Base-by-base conservation (phyloP, 1,140 invertebrate species). In the Drosophila navojoa region DNA sequence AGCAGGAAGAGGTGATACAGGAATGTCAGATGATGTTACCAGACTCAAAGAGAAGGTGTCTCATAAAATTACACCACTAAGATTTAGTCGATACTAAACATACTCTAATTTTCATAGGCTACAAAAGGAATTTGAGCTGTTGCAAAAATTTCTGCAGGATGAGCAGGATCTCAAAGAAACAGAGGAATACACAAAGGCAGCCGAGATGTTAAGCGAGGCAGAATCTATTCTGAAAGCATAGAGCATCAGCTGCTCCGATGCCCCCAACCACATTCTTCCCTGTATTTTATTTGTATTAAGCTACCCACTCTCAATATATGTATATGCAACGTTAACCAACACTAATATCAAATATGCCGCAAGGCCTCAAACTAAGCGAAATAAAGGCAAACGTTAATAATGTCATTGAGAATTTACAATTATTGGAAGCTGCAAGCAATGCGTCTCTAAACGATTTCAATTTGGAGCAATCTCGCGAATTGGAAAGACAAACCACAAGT, bases 1-100 rank as follows among this genome's bases (percentile, higher is more conserved):
- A 98, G 90, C 97, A 98, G 92, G 95, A 97, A 87, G 96, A 97
- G 92, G 96, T 98, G 3, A 93, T 98, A 32, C 95, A 96, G 81
- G 97, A 98, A 91, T 96, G 95, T 22, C 92, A 96, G 62, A 97
- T 97, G 96, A 98, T 98, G 96, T 94, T 98, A 47, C 96, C 97
- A 1, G 97, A 98, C 89, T 96, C 96, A 84, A 96, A 97, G 81
- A 94, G 96, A 71, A 92, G 94, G 94, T 94, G 64, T 40, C 11
- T 64, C 15, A 6, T 62, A 9, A 32, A 35, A 40, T 29, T 6
- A 32, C 10, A 53, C n/a, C 9, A 1, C 5, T 35, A 7, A 22
- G 4, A 16, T 4, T 10, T 5, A 15, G 7, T 10, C 3, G 1
- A 9, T 44, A 35, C 10, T 19, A 22, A 13, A 11, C 0, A 16